These are phyloP conservation scores for Drosophila littoralis DNA, from an alignment of 1,140 invertebrate species.

Conservation along the genomic window DNA sequence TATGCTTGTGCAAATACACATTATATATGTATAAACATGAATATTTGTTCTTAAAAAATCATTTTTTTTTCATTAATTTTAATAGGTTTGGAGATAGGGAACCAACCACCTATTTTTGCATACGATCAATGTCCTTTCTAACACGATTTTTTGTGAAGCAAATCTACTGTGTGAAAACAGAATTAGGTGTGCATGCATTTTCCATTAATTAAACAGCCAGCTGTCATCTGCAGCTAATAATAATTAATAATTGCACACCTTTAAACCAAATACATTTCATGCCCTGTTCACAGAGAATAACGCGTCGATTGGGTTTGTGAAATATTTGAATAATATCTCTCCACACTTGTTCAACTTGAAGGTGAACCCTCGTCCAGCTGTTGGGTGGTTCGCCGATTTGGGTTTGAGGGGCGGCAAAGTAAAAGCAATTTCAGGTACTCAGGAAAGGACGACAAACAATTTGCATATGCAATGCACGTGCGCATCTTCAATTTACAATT, in stretches of 20 bases:
- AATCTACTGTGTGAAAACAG: too few species aligned
- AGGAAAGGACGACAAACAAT: slow-evolving; percentile 44
- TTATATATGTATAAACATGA: too few species aligned
- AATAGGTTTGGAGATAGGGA: too few species aligned
- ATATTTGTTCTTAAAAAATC: too few species aligned
- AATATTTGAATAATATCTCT: neutral
- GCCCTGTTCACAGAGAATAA: neutral
- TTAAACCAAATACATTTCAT: neutral
- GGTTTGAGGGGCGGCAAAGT: slow-evolving; percentile 25
- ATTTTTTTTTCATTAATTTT: too few species aligned
- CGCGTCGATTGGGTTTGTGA: neutral
- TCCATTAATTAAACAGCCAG: too few species aligned
- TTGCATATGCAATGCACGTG: slow-evolving; percentile 73
- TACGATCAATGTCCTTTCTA: too few species aligned
- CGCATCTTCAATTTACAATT: slow-evolving; percentile 74
- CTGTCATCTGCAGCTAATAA: too few species aligned
- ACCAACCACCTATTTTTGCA: too few species aligned
- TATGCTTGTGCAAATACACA: too few species aligned
- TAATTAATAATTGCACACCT: neutral
- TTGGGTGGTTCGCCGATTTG: slow-evolving; percentile 3
- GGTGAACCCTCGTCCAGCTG: slow-evolving; percentile 20
- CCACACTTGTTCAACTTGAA: neutral
- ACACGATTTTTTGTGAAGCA: too few species aligned
- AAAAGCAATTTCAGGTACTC: slow-evolving; percentile 70
- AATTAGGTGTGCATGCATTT: too few species aligned